Base-by-base conservation (phyloP, 2,113 vertebrate genomes). In the Myrmecophaga tridactyla region DNA sequence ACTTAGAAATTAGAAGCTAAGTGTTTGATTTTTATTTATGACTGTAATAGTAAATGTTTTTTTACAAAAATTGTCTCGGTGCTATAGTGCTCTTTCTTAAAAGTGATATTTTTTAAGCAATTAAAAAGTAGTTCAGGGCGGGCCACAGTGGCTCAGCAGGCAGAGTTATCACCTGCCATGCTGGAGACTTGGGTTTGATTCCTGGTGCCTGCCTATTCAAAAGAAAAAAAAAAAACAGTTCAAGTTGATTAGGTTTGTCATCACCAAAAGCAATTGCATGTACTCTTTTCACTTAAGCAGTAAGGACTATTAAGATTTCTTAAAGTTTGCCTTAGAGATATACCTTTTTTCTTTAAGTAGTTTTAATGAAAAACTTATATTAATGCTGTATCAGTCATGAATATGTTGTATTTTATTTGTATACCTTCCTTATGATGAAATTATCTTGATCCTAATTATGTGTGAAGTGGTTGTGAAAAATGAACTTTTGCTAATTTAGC, bases 191-290 rank as follows among this genome's bases (percentile, higher is more conserved):
- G n/a, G n/a, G n/a, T n/a, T n/a, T n/a, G n/a, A n/a, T n/a, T n/a
- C n/a, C n/a, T n/a, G n/a, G n/a, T n/a, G n/a, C n/a, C n/a, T n/a
- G n/a, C n/a, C n/a, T n/a, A n/a, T n/a, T n/a, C n/a, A n/a, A n/a
- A n/a, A n/a, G n/a, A n/a, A n/a, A n/a, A n/a, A n/a, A n/a, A n/a
- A n/a, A n/a, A n/a, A n/a, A n/a, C 98, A 99, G 99, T 99, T 99
- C 98, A 98, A 98, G 97, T 98, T 98, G 97, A 98, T 98, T 98
- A 98, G 99, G 98, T 97, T 98, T 97, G 83, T 99, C 98, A 98
- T 99, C 99, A 98, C 98, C 99, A 99, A 99, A 99, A 99, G 98
- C 98, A 98, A 92, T 99, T 99, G 98, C 99, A 97, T 97, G 99
- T 98, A 99, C 98, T 99, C 98, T 99, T 93, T 98, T 98, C 99